phyloP scores from a whole-genome alignment of 1,140 invertebrate species.

The Lucilia cuprina region DNA sequence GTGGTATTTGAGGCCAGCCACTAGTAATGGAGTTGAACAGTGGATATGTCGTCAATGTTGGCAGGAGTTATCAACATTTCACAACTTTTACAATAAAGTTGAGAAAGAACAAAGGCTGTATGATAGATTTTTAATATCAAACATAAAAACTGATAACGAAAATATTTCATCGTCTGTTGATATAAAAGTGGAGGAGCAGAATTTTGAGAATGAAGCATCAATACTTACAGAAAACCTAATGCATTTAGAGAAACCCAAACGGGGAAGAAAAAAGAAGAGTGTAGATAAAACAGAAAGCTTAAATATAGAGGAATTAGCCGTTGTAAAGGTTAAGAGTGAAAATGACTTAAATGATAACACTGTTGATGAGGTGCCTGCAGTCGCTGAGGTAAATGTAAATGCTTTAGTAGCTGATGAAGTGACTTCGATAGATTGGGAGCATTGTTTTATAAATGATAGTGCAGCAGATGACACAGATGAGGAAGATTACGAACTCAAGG shows the following conservation, averaged over 20 bases:
- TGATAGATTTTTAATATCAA: background rate
- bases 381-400: background rate
- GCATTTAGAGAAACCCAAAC: background rate
- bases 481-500: too few relatives aligned
- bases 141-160: background rate
- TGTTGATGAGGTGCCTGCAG: background rate
- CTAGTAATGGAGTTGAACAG: background rate
- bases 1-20: background rate
- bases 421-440: background rate
- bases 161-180: background rate
- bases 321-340: background rate
- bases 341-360: background rate
- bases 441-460: background rate
- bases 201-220: background rate
- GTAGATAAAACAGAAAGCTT: background rate
- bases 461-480: background rate
- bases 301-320: background rate
- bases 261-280: background rate
- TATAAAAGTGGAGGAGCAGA: background rate
- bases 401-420: too few relatives aligned
- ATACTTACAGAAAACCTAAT: background rate
- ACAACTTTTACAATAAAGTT: background rate
- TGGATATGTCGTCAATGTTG: background rate
- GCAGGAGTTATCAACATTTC: background rate
- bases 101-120: background rate